Evolutionary conservation across 2,797 vertebrate species (phyloP).

Genomic region (Enteromius anoplus): DNA sequence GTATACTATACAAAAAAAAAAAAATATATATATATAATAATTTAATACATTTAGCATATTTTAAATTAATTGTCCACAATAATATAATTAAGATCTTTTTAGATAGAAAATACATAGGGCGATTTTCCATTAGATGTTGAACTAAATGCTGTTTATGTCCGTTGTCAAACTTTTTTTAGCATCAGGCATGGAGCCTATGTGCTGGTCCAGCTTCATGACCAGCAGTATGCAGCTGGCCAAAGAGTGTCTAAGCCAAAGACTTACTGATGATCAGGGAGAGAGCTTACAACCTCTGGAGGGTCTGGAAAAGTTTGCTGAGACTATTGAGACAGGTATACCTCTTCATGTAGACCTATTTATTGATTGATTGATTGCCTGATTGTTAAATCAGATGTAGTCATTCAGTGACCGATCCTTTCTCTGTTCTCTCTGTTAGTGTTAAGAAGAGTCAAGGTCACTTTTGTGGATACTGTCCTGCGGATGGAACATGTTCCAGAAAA

Average conservation of each 20-base stretch:
- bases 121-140: background rate
- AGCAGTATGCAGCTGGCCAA: slow-evolving; percentile 98
- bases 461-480: slow-evolving; percentile 93
- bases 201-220: slow-evolving; percentile 99
- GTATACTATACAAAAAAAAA: too few species aligned
- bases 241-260: slow-evolving; percentile 95
- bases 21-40: too few species aligned
- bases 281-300: slow-evolving; percentile 96
- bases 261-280: slow-evolving; percentile 95
- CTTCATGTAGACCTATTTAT: background rate
- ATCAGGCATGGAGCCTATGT: slow-evolving; percentile 94
- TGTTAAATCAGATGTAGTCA: background rate
- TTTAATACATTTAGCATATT: too few species aligned
- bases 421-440: slow-evolving; percentile 80
- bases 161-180: slow-evolving; percentile 73
- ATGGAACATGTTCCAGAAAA: slow-evolving; percentile 95
- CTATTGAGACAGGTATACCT: slow-evolving; percentile 92
- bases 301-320: slow-evolving; percentile 98
- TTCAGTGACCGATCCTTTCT: background rate
- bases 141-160: background rate
- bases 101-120: background rate
- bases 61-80: background rate
- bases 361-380: background rate
- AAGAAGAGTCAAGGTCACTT: slow-evolving; percentile 95
- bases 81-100: background rate